Evolutionary conservation across 2,113 vertebrate species (phyloP), one percentile per base, ranked within the genome.

Genomic region (Myrmecophaga tridactyla): DNA sequence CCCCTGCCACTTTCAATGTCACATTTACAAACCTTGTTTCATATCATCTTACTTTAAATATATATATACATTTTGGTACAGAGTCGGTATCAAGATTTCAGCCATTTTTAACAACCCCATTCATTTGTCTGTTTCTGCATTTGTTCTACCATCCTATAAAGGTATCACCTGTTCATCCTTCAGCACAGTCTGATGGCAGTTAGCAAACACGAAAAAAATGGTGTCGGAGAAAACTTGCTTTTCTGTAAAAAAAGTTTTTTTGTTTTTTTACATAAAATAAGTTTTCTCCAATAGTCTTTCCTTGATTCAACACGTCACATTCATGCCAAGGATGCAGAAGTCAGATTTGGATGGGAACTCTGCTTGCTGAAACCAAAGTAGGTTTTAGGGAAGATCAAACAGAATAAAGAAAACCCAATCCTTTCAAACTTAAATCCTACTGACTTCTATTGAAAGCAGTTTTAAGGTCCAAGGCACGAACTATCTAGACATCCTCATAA

Each of bases 391-490:
- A 92, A 70, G 10, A 72, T 86, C 84, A 77, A 23, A 36, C 15
- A 36, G 85, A 41, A 53, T 89, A 94, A 85, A 84, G 65, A 31
- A 77, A 89, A n/a, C 2, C 75, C 93, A 82, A 14, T 69, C 82
- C 76, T 56, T 90, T 63, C 69, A 73, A 62, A 93, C 89, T 94
- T 77, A 90, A 60, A 67, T 77, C 95, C 95, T 91, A 77, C 58
- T 78, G 69, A 89, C 75, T 96, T 92, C 70, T 88, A 95, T 95
- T 78, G 67, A 65, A 97, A 96, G 90, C 92, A 81, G 62, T 14
- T 92, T 96, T 95, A 85, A 58, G 96, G 70, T 93, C 93, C 96
- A 96, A 97, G 92, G 92, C 96, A 96, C 53, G 69, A 80, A 51
- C 78, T 72, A n/a, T 89, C 62, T 87, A 96, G 82, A 91, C 97